Conservation (phyloP, 2,888 invertebrate genomes). For the Amiota mariae region DNA sequence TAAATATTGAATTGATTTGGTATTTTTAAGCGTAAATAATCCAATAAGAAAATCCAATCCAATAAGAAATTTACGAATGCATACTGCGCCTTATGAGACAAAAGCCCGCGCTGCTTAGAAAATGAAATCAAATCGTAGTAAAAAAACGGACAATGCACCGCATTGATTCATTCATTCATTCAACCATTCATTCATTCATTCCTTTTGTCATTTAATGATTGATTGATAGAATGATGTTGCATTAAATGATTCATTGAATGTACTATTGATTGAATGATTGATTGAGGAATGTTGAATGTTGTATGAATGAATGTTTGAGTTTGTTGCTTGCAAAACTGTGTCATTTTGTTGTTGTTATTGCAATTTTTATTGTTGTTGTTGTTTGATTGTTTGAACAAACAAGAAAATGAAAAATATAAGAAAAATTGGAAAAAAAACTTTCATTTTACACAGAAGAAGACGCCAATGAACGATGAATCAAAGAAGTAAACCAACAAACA, state of each 20-base stretch:
- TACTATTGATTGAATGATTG: conserved; percentile 37
- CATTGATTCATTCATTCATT: conserved; percentile 26
- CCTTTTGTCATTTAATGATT: conserved; percentile 30
- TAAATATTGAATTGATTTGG: background rate
- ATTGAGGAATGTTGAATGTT: conserved; percentile 21
- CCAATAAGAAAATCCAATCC: too few relatives aligned
- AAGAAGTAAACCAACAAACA: background rate
- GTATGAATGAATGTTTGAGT: conserved; percentile 43
- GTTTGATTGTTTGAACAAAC: conserved; percentile 19
- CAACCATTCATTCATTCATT: conserved; percentile 7
- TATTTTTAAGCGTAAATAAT: background rate
- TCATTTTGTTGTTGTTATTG: conserved; percentile 52
- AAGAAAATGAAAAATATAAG: conserved; percentile 1
- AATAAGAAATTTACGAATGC: too few relatives aligned
- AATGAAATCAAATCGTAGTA: conserved; percentile 52
- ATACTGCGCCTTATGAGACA: conserved; percentile 5
- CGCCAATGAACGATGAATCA: background rate
- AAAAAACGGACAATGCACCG: conserved; percentile 59
- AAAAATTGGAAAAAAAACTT: conserved; percentile 51
- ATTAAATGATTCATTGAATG: conserved; percentile 30
- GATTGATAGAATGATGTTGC: conserved; percentile 27
- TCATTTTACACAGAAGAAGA: conserved; percentile 51
- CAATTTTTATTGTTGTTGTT: too few relatives aligned
- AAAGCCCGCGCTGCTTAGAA: conserved; percentile 46
- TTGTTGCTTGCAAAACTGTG: conserved; percentile 49